Evolutionary conservation across 1,140 invertebrate species (phyloP), one percentile per base, ranked within the genome.

Genomic region (Tetramorium parvispinum): DNA sequence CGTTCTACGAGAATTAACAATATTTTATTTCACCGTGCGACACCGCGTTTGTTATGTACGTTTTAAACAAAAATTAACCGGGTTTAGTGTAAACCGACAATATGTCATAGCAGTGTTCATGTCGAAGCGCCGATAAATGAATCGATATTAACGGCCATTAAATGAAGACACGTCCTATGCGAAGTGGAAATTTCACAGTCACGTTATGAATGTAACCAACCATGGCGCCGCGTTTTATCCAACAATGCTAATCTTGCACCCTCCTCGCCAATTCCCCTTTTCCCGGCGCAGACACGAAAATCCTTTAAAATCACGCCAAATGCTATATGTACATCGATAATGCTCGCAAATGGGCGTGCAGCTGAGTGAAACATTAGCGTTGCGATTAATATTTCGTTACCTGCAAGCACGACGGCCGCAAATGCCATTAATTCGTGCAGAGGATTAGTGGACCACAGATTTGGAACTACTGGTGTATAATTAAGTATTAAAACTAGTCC

Each of bases 191-290:
- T 88, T 85, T 83, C 70, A 85, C 65, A 87, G 70, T 73, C 68
- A 77, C 87, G 82, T 87, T 77, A 88, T 88, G 81, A 88, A 88
- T 82, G 63, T 71, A 77, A 43, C 86, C 79, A 85, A 18, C 46
- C 70, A 27, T 77, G 86, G 63, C 65, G 82, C 27, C 71, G 79
- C 51, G 71, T 88, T 88, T 88, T 83, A 83, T 68, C 76, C 78
- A 88, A 88, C 87, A 88, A 88, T 88, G 87, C 86, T 88, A 88
- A 88, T 88, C 87, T 88, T 65, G 86, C 86, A 77, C 66, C 40
- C 65, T 49, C 32, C 63, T 43, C 71, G 43, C 78, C 78, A 61
- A 51, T 43, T 61, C 49, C 37, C 75, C 68, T 43, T 27, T 21
- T 27, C 70, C 21, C 61, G 51, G 13, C 18, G 71, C 40, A 70